Base-by-base conservation (phyloP, 2,797 vertebrate genomes). In the Periophthalmus magnuspinnatus region DNA sequence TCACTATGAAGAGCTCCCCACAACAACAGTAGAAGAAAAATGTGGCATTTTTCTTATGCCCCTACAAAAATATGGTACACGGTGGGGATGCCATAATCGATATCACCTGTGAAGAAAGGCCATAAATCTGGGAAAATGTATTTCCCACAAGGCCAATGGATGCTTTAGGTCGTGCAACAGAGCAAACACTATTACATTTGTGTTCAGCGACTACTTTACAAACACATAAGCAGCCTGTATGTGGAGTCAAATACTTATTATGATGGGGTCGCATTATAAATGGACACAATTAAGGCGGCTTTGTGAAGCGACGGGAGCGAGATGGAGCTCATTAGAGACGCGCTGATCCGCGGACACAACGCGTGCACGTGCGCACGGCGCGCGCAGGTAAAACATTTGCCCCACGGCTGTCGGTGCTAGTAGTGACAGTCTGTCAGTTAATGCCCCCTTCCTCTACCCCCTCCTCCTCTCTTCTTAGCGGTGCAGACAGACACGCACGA, bases 51-150 rank as follows among this genome's bases (percentile, higher is more conserved):
- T 83, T 84, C 75, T 71, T 65, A 65, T 77, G 70, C 74, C 76
- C 77, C 70, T 74, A 82, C 79, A 81, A 69, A 79, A 77, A 77
- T 81, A 81, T 75, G 81, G 74, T 70, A 81, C 74, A 77, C 57
- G 69, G 74, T 71, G 65, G 81, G 24, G 76, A 65, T 76, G 70
- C 69, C 61, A 80, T 83, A 87, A 90, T 90, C 88, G 78, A 90
- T 89, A 81, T 64, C 69, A 82, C 78, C 78, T 76, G 69, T 54
- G 85, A 77, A 76, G 76, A 77, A 67, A 75, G 84, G 76, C 88
- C 88, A 81, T 89, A 84, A 86, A 91, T 92, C 81, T 70, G 80
- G 77, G 76, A 79, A 82, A 85, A 90, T 85, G 76, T 77, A 81
- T 86, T 86, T 82, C 87, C 81, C 88, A 71, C 61, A 75, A 76